Base-by-base conservation (phyloP, 2,888 invertebrate genomes). In the Aphodius sticticus region DNA sequence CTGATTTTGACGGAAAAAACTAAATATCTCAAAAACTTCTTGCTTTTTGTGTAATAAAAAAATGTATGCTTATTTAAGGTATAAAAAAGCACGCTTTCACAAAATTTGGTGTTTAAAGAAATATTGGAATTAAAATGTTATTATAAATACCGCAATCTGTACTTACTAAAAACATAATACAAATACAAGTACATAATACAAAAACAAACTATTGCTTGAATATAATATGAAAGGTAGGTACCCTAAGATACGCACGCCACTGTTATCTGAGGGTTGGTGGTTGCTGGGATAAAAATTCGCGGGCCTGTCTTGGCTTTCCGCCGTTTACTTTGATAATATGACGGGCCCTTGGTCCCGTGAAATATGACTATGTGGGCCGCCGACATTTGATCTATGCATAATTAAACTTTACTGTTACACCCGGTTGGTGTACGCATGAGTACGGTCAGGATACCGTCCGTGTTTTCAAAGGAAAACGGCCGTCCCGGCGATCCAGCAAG, bases 341-440 rank as follows among this genome's bases (percentile, higher is more conserved):
- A 82, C 81, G 79, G 81, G 80, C 82, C 78, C 81, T 82, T 81
- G 80, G 81, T 80, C 80, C 79, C 82, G 81, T 81, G 81, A 81
- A 81, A 81, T 80, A 80, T 80, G 81, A 81, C 76, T 78, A 76
- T 71, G 77, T 76, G 78, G 75, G 69, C 75, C 76, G 53, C 53
- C 78, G 80, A 79, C 78, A 78, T 76, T 78, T 79, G 79, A 79
- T 77, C 79, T 76, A 76, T 76, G 77, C 74, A 81, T 81, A 81
- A 82, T 81, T 82, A 82, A 82, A 80, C 82, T 82, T 81, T 80
- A 81, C 82, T 16, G 76, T 69, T 76, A 80, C 53, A 53, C 53
- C 53, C 53, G 53, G 53, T 12, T 53, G 53, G 53, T 5, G 53
- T 53, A 53, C 53, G 53, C 53, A 5, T 53, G 53, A 53, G 53